Evolutionary conservation across 2,797 vertebrate genomes (phyloP).

Genomic region (Eulemur rubriventer): DNA sequence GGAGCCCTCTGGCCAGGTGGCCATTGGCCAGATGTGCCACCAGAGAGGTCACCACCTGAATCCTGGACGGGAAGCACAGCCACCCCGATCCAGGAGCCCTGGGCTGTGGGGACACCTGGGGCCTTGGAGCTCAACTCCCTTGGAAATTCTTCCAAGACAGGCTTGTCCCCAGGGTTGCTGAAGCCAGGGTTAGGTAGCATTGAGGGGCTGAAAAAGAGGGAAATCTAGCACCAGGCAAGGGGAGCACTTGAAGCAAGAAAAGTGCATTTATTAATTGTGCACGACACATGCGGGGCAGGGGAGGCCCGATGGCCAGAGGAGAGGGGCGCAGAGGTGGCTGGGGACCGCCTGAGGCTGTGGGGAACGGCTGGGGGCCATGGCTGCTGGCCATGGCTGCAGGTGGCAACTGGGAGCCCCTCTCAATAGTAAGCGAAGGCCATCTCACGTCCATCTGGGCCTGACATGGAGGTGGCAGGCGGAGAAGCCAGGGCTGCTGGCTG

Average conservation of each 20-base stretch:
- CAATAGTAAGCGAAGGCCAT: accelerated
- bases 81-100: background rate
- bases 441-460: background rate
- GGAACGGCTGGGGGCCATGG: too few species aligned
- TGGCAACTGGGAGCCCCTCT: accelerated
- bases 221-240: background rate
- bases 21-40: background rate
- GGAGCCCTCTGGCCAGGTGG: background rate
- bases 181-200: accelerated
- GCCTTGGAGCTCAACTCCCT: background rate
- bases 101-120: accelerated
- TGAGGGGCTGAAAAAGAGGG: accelerated
- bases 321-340: background rate
- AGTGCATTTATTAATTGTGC: background rate
- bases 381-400: background rate
- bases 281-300: accelerated
- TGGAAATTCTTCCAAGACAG: background rate
- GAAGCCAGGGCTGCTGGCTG: background rate
- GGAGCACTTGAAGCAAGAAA: accelerated
- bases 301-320: accelerated
- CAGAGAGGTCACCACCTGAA: too few species aligned
- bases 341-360: background rate
- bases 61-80: background rate
- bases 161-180: too few species aligned
- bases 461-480: background rate